Evolutionary conservation across 2,113 vertebrate genomes (phyloP).

Genomic region (Laticauda laticaudata): DNA sequence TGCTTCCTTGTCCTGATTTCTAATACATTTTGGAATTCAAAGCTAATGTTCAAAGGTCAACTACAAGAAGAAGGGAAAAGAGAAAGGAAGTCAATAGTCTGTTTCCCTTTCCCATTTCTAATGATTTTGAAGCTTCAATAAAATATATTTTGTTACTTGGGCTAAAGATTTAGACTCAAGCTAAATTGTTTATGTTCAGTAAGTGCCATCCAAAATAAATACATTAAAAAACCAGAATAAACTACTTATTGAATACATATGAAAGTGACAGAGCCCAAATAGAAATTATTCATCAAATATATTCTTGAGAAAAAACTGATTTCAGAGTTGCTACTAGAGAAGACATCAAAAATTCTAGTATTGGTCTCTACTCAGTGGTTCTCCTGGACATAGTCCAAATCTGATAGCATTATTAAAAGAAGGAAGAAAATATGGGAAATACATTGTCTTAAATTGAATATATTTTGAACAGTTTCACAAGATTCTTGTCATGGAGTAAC

Average conservation of each 20-base stretch:
- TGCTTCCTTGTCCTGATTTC: background rate
- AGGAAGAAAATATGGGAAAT: background rate
- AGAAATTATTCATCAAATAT: background rate
- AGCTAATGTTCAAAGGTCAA: background rate
- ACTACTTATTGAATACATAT: background rate
- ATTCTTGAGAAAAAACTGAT: background rate
- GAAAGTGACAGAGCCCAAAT: background rate
- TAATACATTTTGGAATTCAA: background rate
- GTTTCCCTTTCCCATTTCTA: background rate
- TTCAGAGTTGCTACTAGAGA: background rate
- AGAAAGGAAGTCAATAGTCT: background rate
- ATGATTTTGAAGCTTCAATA: background rate
- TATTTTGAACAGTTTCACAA: background rate
- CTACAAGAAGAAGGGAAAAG: background rate
- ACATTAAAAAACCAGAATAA: background rate
- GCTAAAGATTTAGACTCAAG: background rate
- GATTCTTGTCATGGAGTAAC: background rate
- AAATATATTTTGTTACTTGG: background rate
- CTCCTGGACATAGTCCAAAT: background rate
- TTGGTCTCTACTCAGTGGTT: background rate
- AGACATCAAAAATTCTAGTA: background rate
- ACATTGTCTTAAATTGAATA: constrained; percentile 14
- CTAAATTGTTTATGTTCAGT: background rate
- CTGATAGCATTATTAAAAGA: background rate
- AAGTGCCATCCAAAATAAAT: background rate